Base-by-base conservation (phyloP, 2,797 vertebrate genomes). In the Tympanoctomys barrerae region DNA sequence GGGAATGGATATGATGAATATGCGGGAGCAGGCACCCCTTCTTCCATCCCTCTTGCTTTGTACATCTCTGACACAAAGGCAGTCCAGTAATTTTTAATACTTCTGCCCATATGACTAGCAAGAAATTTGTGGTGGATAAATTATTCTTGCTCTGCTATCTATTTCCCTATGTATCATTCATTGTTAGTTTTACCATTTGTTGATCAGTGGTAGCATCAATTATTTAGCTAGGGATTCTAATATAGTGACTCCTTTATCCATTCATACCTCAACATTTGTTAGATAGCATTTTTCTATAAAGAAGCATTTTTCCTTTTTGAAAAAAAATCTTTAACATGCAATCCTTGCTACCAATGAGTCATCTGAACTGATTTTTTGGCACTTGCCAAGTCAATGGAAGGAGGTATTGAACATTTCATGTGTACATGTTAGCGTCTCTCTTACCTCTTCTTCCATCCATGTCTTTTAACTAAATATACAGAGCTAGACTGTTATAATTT, bases 261-360 rank as follows among this genome's bases (percentile, higher is more conserved):
- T 54, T 88, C 21, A 61, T 87, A n/a, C 28, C 36, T 89, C 31
- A 73, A 68, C 8, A 68, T 86, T 73, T 59, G 83, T 46, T 81
- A 68, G 75, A 49, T 8, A 31, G 24, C 1, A 22, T 81, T 92
- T n/a, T 86, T 88, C 24, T 73, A 1, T 61, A 54, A 90, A 94
- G 57, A 59, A 57, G 31, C 14, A 79, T 71, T 85, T 75, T 75
- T 33, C 54, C 54, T 71, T 78, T 70, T 46, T 39, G 42, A 62
- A 82, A 93, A 92, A 49, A 70, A 91, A 77, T 81, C 81, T 92
- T 89, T 84, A 26, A 68, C 75, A 77, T 26, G 22, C 31, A 36
- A 54, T 75, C 64, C 13, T 82, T 68, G 59, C 54, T 75, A 83
- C 12, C 59, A 73, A 14, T 22, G 28, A 77, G 46, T 82, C 70